Percentiles rank a stretch among this genome's conserved stretches.
These are phyloP conservation scores for Nixonia krombeini DNA, from an alignment of 1,140 invertebrate genomes.

Conservation along the genomic window DNA sequence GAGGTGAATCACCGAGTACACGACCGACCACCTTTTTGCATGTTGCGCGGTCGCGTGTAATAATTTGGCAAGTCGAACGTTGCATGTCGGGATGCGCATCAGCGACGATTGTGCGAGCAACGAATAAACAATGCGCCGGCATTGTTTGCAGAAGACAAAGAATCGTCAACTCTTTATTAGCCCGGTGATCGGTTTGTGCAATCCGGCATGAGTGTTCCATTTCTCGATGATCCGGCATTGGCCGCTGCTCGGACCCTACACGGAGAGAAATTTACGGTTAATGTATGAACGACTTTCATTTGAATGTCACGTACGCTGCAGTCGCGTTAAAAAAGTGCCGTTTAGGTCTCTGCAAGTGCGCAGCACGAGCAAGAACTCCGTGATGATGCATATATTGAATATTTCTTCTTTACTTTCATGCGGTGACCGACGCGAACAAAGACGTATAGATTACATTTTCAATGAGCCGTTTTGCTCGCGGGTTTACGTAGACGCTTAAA, in stretches of 20 bases:
- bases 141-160: conserved; percentile 14
- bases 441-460: conserved; percentile 26
- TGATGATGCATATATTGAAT: conserved; percentile 30
- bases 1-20: too few species aligned
- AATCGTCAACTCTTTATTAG: conserved; percentile 15
- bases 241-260: conserved; percentile 25
- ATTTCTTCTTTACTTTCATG: conserved; percentile 8
- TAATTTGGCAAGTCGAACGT: too few species aligned
- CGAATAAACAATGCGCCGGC: conserved; percentile 1
- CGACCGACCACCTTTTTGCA: too few species aligned
- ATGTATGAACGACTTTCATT: conserved; percentile 31
- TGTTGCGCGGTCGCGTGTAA: too few species aligned
- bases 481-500: conserved; percentile 7
- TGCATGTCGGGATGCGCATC: too few species aligned
- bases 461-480: conserved; percentile 12
- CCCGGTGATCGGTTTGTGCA: conserved; percentile 17
- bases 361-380: conserved; percentile 6
- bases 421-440: conserved; percentile 10
- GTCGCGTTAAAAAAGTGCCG: conserved; percentile 17
- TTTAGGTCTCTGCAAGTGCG: background rate
- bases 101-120: background rate
- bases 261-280: conserved; percentile 38
- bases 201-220: conserved; percentile 29
- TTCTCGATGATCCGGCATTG: conserved; percentile 30
- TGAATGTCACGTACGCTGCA: conserved; percentile 31